These are phyloP conservation scores for Sturmia bella DNA, from an alignment of 2,888 invertebrate species.

Conservation along the genomic window DNA sequence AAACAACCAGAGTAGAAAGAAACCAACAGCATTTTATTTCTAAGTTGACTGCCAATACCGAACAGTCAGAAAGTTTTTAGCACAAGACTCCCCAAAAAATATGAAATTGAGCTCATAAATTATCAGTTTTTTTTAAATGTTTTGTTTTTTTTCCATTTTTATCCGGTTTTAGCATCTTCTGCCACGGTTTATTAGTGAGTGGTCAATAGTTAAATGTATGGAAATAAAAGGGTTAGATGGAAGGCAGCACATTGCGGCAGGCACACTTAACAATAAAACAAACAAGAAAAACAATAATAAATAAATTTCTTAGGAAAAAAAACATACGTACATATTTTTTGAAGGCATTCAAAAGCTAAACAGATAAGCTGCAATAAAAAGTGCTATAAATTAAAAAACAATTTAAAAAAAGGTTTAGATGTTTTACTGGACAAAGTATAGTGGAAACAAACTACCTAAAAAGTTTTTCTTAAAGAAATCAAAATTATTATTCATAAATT, in stretches of 20 bases:
- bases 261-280: conserved; percentile 6
- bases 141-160: conserved; percentile 16
- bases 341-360: neutral
- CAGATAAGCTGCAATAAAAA: conserved; percentile 1
- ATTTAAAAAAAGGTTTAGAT: neutral
- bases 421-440: too few relatives aligned
- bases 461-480: too few relatives aligned
- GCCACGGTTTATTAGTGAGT: conserved; percentile 47
- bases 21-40: neutral
- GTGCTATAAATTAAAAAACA: neutral
- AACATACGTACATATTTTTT: neutral
- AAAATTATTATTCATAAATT: too few relatives aligned
- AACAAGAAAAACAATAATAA: conserved; percentile 34
- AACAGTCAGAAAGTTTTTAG: conserved; percentile 40
- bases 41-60: conserved; percentile 63
- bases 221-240: conserved; percentile 56
- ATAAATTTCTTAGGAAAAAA: neutral
- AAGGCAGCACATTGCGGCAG: neutral
- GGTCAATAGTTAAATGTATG: conserved; percentile 61
- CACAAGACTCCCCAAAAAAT: conserved; percentile 65
- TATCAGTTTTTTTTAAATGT: conserved; percentile 54
- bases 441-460: too few relatives aligned
- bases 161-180: conserved; percentile 6
- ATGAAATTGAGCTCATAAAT: conserved; percentile 70
- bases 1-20: conserved; percentile 26